Conservation (phyloP, 2,113 vertebrate species). For the Chaetops frenatus region DNA sequence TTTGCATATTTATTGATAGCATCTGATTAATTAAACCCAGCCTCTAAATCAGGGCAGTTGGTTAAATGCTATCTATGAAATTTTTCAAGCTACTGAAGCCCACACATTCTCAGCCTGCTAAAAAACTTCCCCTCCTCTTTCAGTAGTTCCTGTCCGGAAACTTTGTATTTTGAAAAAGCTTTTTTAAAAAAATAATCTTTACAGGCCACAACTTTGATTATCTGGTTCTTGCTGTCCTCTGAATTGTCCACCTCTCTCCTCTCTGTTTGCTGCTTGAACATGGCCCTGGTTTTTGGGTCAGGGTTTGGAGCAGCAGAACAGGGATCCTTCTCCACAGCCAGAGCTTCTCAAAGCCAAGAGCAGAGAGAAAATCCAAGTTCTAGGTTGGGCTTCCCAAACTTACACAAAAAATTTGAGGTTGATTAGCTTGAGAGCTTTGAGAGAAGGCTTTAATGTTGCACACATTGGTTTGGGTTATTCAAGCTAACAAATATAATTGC, state of each 20-base stretch:
- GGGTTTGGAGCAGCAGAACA: not conserved
- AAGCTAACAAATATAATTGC: not conserved
- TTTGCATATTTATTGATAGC: not conserved
- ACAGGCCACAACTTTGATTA: not conserved
- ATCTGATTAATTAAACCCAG: not conserved
- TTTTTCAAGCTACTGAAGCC: not conserved
- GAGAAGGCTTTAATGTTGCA: not conserved
- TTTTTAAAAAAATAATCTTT: not conserved
- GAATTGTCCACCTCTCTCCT: not conserved
- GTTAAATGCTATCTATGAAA: not conserved
- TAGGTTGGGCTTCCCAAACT: not conserved
- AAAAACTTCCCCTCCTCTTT: not conserved
- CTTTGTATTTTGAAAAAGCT: not conserved
- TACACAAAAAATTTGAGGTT: not conserved
- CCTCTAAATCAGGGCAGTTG: not conserved
- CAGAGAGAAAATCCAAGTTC: not conserved
- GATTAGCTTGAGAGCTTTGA: not conserved
- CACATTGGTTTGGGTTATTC: not conserved
- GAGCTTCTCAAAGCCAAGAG: not conserved
- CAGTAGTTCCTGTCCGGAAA: not conserved
- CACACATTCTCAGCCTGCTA: not conserved
- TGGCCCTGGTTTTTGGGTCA: not conserved
- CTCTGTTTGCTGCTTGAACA: not conserved
- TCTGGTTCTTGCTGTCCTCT: not conserved
- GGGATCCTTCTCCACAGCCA: not conserved